Evolutionary conservation across 2,113 vertebrate genomes (phyloP), one percentile per base, ranked within the genome.

Genomic region (Dolichallabes microphthalmus): DNA sequence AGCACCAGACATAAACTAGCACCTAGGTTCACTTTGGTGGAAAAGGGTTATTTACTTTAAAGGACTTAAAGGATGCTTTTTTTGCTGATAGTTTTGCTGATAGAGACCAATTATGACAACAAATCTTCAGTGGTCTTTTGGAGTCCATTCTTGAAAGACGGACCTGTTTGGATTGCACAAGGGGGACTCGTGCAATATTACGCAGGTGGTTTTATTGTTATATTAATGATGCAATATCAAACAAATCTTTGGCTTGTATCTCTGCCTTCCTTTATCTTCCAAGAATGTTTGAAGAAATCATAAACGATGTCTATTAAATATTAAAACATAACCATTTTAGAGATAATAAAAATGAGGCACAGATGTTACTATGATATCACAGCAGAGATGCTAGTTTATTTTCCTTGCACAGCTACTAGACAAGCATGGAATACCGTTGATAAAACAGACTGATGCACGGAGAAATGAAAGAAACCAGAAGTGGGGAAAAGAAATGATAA

Each of bases 391-490:
- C 20, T 75, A 25, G 39, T 68, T 32, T 68, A 35, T 77, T 35
- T 39, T 76, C 22, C 20, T 20, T n/a, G 45, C 4, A 1, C 50
- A 68, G 39, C 9, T 79, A 50, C 57, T 13, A 63, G 45, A 35
- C 27, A 66, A 22, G 63, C 20, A 45, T 77, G 60, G 45, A 55
- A 39, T 25, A 55, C 45, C 22, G 32, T 80, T 57, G 27, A 85
- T 45, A 86, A 25, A 35, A 86, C 74, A 80, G 1, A 5, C 6
- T 69, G 0, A 45, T 25, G n/a, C 75, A 19, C 61, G 20, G 14
- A n/a, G 13, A 57, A 79, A 69, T 61, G 14, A 85, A 85, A 85
- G 63, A 58, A 85, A 58, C 60, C 83, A 79, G 61, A 68, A 22
- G 12, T n/a, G 63, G 25, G 69, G 57, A 30, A 79, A 83, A 55